Percentiles rank a stretch among this genome's conserved stretches.
phyloP scores from a whole-genome alignment of 1,140 invertebrate genomes.

The Cydia strobilella region DNA sequence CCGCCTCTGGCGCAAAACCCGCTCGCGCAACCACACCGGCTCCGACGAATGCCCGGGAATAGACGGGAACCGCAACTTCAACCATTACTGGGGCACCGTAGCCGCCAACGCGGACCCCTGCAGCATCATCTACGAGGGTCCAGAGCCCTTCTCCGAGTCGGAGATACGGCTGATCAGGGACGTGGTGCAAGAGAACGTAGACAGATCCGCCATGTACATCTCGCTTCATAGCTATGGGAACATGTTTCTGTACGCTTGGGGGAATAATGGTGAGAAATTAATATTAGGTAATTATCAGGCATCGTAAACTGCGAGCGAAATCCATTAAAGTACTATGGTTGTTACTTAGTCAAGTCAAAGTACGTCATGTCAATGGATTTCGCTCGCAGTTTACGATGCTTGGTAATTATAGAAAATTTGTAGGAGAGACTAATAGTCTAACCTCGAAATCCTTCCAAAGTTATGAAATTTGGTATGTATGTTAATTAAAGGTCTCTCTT shows the following conservation, averaged over 20 bases:
- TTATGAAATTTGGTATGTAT: no score
- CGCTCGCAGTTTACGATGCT: no score
- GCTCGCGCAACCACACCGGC: slow-evolving; percentile 55
- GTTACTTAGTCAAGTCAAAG: no score
- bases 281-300: no score
- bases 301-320: no score
- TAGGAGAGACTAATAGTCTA: no score
- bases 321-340: no score
- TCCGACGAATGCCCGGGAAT: slow-evolving; percentile 74
- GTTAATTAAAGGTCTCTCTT: no score
- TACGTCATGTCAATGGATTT: no score
- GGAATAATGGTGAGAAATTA: slow-evolving; percentile 81
- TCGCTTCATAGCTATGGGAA: slow-evolving; percentile 86
- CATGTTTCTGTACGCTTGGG: slow-evolving; percentile 88
- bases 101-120: slow-evolving; percentile 83
- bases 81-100: slow-evolving; percentile 76
- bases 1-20: slow-evolving; percentile 81
- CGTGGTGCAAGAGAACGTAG: slow-evolving; percentile 74
- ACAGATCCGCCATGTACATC: slow-evolving; percentile 83
- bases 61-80: slow-evolving; percentile 83
- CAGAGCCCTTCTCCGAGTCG: slow-evolving; percentile 86
- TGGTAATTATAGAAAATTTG: no score
- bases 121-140: slow-evolving; percentile 86
- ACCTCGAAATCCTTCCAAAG: no score
- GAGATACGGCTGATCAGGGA: slow-evolving; percentile 81